Conservation (phyloP, 2,888 invertebrate genomes). For the Pantelozetes paolii region DNA sequence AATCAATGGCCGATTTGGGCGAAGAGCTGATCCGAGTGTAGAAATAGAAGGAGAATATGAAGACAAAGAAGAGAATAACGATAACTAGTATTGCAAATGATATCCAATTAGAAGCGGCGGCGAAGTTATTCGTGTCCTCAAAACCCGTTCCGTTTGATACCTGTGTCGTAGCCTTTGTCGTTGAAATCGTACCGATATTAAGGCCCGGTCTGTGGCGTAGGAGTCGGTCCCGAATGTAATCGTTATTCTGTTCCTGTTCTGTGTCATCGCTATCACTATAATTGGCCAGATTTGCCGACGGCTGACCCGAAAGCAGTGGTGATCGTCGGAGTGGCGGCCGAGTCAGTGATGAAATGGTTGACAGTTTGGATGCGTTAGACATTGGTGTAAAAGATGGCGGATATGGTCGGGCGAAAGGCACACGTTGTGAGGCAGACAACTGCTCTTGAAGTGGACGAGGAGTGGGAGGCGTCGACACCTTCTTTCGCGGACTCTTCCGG, state of each 20-base stretch:
- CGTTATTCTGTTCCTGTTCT: slow-evolving; percentile 16
- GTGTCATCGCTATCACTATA: slow-evolving; percentile 42
- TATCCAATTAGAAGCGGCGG: slow-evolving; percentile 41
- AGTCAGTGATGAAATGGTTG: slow-evolving; percentile 28
- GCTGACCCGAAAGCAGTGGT: neutral
- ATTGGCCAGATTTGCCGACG: slow-evolving; percentile 26
- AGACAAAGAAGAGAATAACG: slow-evolving; percentile 40
- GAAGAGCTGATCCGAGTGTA: slow-evolving; percentile 37
- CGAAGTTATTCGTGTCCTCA: slow-evolving; percentile 14
- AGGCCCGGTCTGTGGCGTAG: slow-evolving; percentile 41
- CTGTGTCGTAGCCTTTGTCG: slow-evolving; percentile 4
- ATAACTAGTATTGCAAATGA: slow-evolving; percentile 41
- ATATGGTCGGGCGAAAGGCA: slow-evolving; percentile 33
- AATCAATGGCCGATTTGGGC: slow-evolving; percentile 19
- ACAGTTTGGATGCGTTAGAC: slow-evolving; percentile 4
- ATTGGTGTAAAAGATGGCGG: slow-evolving; percentile 14
- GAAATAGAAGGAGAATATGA: slow-evolving; percentile 42
- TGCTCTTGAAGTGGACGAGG: neutral
- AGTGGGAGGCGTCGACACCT: neutral
- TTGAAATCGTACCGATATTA: neutral
- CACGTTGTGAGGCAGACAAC: slow-evolving; percentile 16
- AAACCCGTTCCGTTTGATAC: neutral
- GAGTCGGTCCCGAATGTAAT: slow-evolving; percentile 26
- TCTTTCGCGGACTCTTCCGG: slow-evolving; percentile 13
- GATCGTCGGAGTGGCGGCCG: slow-evolving; percentile 30